Conservation (phyloP, 2,888 invertebrate species). For the Luffia ferchaultella region DNA sequence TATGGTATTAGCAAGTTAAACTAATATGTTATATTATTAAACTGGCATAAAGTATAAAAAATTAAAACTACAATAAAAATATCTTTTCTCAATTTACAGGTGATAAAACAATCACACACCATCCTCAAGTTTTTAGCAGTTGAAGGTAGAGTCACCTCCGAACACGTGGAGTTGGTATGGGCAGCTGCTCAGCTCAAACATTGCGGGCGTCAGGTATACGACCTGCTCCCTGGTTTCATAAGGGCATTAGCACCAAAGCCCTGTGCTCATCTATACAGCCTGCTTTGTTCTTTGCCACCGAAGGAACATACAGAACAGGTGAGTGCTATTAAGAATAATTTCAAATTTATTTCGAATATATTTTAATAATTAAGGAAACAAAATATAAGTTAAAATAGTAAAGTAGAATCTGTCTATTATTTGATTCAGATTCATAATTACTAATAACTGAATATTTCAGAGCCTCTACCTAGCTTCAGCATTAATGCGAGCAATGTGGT, state of each 20-base stretch:
- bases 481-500: slow-evolving; percentile 91
- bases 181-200: slow-evolving; percentile 95
- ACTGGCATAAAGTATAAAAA: no score
- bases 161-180: slow-evolving; percentile 94
- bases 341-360: no score
- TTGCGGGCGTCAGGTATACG: slow-evolving; percentile 93
- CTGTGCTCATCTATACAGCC: slow-evolving; percentile 85
- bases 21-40: no score
- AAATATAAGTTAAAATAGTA: no score
- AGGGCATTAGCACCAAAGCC: slow-evolving; percentile 90
- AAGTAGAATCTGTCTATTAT: no score
- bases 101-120: slow-evolving; percentile 94
- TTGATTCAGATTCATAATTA: slow-evolving; percentile 12
- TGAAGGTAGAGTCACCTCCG: slow-evolving; percentile 88
- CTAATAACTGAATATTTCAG: slow-evolving; percentile 37
- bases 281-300: slow-evolving; percentile 87
- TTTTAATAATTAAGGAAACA: no score
- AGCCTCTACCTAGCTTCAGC: slow-evolving; percentile 91
- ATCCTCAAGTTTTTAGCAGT: slow-evolving; percentile 92
- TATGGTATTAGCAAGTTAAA: no score
- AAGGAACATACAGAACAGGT: slow-evolving; percentile 93
- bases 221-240: slow-evolving; percentile 87
- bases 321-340: slow-evolving; percentile 13
- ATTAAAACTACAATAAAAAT: no score
- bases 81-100: slow-evolving; percentile 41